Percentiles rank a stretch among this genome's conserved stretches.
Evolutionary conservation across 2,888 invertebrate species (phyloP).

Genomic region (Nemoura dubitans): DNA sequence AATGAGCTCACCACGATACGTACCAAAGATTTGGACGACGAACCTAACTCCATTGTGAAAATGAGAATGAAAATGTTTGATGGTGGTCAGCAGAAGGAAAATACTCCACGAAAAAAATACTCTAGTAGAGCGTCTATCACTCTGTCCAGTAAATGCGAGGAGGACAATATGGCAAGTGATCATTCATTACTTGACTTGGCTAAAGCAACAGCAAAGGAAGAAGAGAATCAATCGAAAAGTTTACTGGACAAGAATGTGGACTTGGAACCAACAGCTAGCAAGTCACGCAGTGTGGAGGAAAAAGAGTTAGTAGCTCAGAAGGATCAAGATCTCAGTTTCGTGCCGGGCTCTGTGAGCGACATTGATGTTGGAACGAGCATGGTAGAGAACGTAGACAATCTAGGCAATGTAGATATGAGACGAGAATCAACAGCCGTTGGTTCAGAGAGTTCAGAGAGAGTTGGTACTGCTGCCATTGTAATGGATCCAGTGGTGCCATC

Average conservation of each 20-base stretch:
- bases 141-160: background rate
- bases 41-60: constrained; percentile 58
- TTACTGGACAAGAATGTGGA: background rate
- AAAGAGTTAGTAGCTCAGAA: background rate
- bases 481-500: background rate
- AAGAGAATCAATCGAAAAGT: background rate
- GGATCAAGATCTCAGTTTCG: constrained; percentile 4
- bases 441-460: background rate
- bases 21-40: constrained; percentile 48
- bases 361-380: background rate
- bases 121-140: background rate
- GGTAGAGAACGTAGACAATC: background rate
- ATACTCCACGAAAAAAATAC: background rate
- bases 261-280: background rate
- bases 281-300: background rate
- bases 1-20: constrained; percentile 51
- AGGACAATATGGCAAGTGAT: background rate
- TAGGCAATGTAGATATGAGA: background rate
- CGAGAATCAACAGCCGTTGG: background rate
- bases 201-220: background rate
- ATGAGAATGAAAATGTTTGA: constrained; percentile 60
- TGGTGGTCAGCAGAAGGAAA: background rate
- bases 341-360: background rate
- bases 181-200: background rate
- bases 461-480: background rate